Base-by-base conservation (phyloP, 2,888 invertebrate genomes). In the Brenthis ino region DNA sequence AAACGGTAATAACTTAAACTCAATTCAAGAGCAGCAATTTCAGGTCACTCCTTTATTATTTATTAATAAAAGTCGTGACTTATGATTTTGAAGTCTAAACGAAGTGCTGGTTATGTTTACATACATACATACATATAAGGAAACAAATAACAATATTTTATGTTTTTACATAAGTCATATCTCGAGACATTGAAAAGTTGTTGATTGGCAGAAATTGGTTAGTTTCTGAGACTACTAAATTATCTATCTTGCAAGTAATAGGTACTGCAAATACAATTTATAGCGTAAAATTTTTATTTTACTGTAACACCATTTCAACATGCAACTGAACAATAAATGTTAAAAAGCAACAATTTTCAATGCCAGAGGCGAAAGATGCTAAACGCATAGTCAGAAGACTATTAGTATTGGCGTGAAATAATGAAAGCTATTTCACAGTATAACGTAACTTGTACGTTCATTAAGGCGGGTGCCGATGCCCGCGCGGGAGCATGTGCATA, bases 371-470 rank as follows among this genome's bases (percentile, higher is more conserved):
- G 47, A 57, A 50, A 50, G 24, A 37, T 54, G n/a, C 60, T 67
- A 56, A 63, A 75, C 77, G 79, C 79, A 77, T 78, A 83, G 81
- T 82, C 80, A 82, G 74, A 79, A 76, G 80, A 80, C 85, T 88
- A 88, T 88, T 87, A 86, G 87, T 84, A 85, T 82, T 84, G 85
- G 88, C 86, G 85, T 86, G 85, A 85, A 89, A 88, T 88, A 89
- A 88, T 88, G 85, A 83, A 85, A 85, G 82, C 87, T 85, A 87
- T 87, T 87, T 85, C 82, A 84, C 85, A 84, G 85, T 85, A 85
- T 82, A 87, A 85, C 84, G 86, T 85, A 89, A 87, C 83, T 83
- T 88, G 89, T 87, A 83, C 85, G 90, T 91, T 90, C 90, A 90
- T 90, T 91, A 90, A 85, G 84, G 80, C 80, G 84, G 75, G 86